phyloP scores from a whole-genome alignment of 2,113 vertebrate species.

The Turdus rufiventris region DNA sequence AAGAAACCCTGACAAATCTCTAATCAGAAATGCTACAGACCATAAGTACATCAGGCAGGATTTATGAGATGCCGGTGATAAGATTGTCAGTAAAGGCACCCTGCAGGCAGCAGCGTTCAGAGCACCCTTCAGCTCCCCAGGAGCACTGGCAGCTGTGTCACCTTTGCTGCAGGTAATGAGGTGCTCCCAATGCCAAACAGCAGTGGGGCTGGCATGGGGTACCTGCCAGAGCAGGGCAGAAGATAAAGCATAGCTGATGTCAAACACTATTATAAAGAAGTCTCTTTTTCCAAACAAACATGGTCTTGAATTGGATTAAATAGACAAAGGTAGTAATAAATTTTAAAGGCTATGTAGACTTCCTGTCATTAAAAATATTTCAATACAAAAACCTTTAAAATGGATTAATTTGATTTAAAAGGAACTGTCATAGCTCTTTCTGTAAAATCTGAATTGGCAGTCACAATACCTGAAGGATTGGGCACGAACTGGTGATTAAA shows the following conservation, averaged over 20 bases:
- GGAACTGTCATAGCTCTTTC: background rate
- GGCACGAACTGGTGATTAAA: background rate
- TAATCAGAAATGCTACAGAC: background rate
- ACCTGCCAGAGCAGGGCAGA: background rate
- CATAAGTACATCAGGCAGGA: background rate
- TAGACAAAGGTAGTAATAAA: background rate
- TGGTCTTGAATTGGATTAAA: background rate
- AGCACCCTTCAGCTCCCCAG: background rate
- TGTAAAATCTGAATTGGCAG: accelerated
- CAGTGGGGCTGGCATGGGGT: background rate
- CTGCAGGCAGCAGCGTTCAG: background rate
- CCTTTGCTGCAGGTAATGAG: background rate
- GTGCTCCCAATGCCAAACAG: background rate
- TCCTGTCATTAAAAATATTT: background rate
- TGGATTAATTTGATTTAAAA: background rate
- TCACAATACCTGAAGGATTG: background rate
- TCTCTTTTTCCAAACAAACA: background rate
- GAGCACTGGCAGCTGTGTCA: background rate
- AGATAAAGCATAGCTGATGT: background rate
- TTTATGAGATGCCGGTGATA: background rate
- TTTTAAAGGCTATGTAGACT: background rate
- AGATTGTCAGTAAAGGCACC: background rate
- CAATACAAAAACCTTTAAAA: background rate
- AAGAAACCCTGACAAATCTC: background rate
- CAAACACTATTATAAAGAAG: background rate